Percentiles rank a stretch among this genome's conserved stretches.
Evolutionary conservation across 2,113 vertebrate species (phyloP).

Genomic region (Zeus faber): DNA sequence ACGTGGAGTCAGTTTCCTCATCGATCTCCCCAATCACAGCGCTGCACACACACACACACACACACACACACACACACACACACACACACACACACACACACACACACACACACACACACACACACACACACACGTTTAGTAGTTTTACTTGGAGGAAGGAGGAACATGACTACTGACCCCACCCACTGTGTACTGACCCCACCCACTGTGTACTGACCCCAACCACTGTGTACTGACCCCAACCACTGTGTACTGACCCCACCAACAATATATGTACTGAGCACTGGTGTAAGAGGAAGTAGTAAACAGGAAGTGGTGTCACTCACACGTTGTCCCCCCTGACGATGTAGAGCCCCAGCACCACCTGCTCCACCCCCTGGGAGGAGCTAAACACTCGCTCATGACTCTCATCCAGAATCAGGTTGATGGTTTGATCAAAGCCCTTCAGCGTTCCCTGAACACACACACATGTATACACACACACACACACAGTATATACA

Average conservation of each 20-base stretch:
- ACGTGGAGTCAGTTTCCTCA: constrained; percentile 94
- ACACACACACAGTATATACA: not conserved
- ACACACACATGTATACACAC: constrained; percentile 4
- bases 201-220: too few species aligned
- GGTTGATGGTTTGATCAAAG: constrained; percentile 98
- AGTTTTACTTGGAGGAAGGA: not conserved
- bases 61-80: not conserved
- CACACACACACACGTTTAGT: not conserved
- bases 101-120: constrained; percentile 1
- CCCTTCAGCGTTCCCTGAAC: constrained; percentile 93
- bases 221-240: too few species aligned
- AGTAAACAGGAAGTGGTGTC: too few species aligned
- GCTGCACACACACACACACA: constrained; percentile 67
- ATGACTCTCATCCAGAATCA: constrained; percentile 98
- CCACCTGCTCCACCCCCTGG: constrained; percentile 98
- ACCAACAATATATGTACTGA: too few species aligned
- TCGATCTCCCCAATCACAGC: constrained; percentile 98
- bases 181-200: too few species aligned
- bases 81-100: not conserved
- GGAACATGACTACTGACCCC: not conserved
- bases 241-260: too few species aligned
- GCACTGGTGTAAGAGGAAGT: too few species aligned
- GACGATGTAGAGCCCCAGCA: constrained; percentile 95
- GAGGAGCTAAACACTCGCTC: constrained; percentile 98
- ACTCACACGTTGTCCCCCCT: constrained; percentile 98